A percentile compares a stretch with the other conserved stretches of the same genome.
These are phyloP conservation scores for Eutrigla gurnardus DNA, from an alignment of 2,797 vertebrate species.

Conservation along the genomic window DNA sequence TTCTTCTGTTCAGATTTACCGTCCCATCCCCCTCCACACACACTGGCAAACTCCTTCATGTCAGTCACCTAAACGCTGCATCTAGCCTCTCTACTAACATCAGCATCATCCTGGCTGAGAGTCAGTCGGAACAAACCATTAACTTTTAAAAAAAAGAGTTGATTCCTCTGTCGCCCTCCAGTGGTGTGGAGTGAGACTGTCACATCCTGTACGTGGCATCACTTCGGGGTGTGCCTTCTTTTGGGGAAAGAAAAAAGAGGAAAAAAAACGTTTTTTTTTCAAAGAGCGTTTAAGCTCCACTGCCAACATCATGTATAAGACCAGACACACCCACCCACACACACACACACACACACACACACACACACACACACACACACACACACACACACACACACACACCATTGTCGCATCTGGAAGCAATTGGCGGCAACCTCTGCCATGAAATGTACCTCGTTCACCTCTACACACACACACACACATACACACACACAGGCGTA, in stretches of 20 bases:
- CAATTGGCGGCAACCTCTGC: conserved; percentile 59
- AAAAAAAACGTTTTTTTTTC: conserved; percentile 55
- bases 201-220: conserved; percentile 66
- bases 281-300: conserved; percentile 58
- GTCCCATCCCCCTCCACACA: neutral
- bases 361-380: conserved; percentile 37
- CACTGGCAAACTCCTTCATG: conserved; percentile 9
- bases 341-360: conserved; percentile 33
- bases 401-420: conserved; percentile 77
- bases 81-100: conserved; percentile 8
- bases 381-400: conserved; percentile 37
- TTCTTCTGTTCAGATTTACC: conserved; percentile 49
- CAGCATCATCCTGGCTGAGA: conserved; percentile 26
- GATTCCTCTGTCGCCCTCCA: conserved; percentile 63
- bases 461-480: conserved; percentile 38
- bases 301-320: conserved; percentile 64
- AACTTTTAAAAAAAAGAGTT: neutral
- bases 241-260: conserved; percentile 13
- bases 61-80: conserved; percentile 10
- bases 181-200: conserved; percentile 53
- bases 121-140: neutral
- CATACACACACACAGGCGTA: conserved; percentile 20
- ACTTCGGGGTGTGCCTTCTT: conserved; percentile 44
- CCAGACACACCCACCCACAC: conserved; percentile 69
- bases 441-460: conserved; percentile 60